These are phyloP conservation scores for Phyllotreta cruciferae DNA, from an alignment of 2,888 invertebrate genomes.

Conservation along the genomic window DNA sequence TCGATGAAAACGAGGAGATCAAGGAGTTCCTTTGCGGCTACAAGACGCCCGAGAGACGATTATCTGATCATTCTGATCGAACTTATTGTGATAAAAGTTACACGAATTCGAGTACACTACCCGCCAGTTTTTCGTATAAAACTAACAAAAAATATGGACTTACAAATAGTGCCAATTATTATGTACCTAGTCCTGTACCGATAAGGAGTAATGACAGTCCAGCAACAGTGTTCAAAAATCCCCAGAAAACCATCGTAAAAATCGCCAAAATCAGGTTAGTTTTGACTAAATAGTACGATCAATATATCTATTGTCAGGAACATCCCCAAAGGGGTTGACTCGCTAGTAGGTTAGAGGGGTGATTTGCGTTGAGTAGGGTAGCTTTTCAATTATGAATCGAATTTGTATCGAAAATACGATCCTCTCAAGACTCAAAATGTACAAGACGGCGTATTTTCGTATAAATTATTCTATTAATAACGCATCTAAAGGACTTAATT, in stretches of 20 bases:
- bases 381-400: background rate
- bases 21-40: constrained; percentile 54
- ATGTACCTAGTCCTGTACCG: constrained; percentile 44
- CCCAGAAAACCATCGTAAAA: constrained; percentile 56
- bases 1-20: constrained; percentile 59
- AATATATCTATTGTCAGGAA: background rate
- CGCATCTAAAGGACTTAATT: constrained; percentile 4
- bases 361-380: too few relatives aligned
- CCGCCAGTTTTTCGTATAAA: constrained; percentile 27
- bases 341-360: background rate
- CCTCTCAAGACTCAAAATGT: too few relatives aligned
- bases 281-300: background rate
- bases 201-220: constrained; percentile 33
- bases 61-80: constrained; percentile 47
- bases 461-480: constrained; percentile 13
- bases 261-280: constrained; percentile 58
- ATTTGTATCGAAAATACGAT: too few relatives aligned
- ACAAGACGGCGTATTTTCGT: background rate
- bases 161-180: constrained; percentile 52
- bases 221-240: constrained; percentile 53
- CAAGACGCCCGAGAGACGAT: constrained; percentile 46
- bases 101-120: constrained; percentile 36
- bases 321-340: background rate
- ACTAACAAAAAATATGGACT: constrained; percentile 37
- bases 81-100: constrained; percentile 20